A percentile compares a stretch with the other conserved stretches of the same genome.
Conservation (phyloP, 2,113 vertebrate genomes). For the Lontra canadensis region DNA sequence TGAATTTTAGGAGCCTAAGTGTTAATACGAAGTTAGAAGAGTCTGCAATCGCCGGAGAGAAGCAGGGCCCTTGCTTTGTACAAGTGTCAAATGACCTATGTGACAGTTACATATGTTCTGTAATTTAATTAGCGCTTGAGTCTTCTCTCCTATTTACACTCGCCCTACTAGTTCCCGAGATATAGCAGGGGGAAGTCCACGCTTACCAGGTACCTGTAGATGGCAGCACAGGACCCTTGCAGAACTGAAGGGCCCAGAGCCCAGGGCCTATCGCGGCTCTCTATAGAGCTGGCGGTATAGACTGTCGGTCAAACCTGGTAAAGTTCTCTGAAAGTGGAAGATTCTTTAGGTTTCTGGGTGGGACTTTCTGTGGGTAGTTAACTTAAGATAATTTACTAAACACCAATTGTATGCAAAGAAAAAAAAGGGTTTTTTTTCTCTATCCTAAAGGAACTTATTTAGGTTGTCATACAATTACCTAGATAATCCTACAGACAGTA, state of each 20-base stretch:
- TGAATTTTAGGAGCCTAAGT: neutral
- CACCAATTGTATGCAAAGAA: neutral
- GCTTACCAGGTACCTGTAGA: slow-evolving; percentile 26
- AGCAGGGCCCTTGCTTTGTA: neutral
- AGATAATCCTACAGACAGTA: neutral
- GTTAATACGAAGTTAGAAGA: neutral
- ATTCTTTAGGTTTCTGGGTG: slow-evolving; percentile 1
- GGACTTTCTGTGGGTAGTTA: neutral
- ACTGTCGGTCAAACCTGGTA: neutral
- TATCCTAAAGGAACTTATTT: slow-evolving; percentile 3
- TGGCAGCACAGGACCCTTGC: slow-evolving; percentile 64
- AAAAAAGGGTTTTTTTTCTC: neutral
- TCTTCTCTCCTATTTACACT: neutral
- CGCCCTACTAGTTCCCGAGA: neutral
- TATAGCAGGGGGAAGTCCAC: neutral
- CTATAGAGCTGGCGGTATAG: rapidly evolving
- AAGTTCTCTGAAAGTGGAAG: neutral
- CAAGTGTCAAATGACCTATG: neutral
- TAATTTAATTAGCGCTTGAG: neutral
- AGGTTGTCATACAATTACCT: neutral
- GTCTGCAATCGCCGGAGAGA: neutral
- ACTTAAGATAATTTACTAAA: slow-evolving; percentile 4
- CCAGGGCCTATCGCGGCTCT: neutral
- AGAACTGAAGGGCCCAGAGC: neutral
- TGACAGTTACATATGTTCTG: neutral